Evolutionary conservation across 2,888 invertebrate species (phyloP), one percentile per base, ranked within the genome.

Genomic region (Lycia hirtaria): DNA sequence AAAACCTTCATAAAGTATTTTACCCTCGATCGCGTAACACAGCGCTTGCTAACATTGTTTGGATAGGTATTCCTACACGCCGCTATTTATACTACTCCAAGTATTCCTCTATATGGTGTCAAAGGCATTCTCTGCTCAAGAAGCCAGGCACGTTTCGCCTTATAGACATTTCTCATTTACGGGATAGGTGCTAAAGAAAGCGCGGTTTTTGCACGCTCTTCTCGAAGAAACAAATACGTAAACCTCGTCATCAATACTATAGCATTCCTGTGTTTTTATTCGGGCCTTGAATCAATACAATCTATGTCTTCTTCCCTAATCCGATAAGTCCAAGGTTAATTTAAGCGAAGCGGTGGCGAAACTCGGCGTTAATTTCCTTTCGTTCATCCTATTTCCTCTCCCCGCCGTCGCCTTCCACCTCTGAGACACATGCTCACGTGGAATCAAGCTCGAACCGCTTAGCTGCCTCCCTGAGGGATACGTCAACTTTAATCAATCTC

Each of bases 401-500:
- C 78, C 72, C 76, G 81, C 82, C 81, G 79, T 86, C 86, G 90
- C 93, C 92, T 92, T 92, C 85, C 93, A 92, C 91, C 93, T 87
- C 92, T 92, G 88, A 85, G 81, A 68, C 64, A 64, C 64, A 72
- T 78, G 66, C 81, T 91, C 82, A 92, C 60, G 91, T 92, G 92
- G 85, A 87, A 90, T 92, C 90, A 54, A 72, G 71, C 60, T 76
- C 64, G 90, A 92, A 88, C 83, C 89, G 92, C 90, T 85, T 73
- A 92, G 92, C 92, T 92, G 92, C 92, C 92, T 92, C 83, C 61
- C 60, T 62, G 52, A 71, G 75, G 79, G 83, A 76, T 72, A 79
- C 71, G 78, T 83, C 67, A 78, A 81, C 81, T 76, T 68, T 68
- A 2, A 24, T 30, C 19, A 64, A 61, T 53, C 32, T 38, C 49